These are phyloP conservation scores for Pemphigus obesinymphae DNA, from an alignment of 1,140 invertebrate genomes.

Conservation along the genomic window DNA sequence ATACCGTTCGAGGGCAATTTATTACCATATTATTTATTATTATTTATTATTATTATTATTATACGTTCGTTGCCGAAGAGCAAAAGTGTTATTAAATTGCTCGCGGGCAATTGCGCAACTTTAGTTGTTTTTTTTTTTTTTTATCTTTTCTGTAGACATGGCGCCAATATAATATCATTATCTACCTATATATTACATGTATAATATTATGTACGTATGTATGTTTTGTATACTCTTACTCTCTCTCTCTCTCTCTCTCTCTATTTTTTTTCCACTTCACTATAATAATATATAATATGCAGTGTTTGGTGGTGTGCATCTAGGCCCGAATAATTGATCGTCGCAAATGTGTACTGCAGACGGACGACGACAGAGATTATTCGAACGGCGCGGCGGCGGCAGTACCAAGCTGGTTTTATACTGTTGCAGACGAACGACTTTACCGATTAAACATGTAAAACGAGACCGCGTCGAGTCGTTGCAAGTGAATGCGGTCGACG, in stretches of 20 bases:
- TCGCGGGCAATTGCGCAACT: slow-evolving; percentile 2
- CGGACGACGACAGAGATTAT: not conserved
- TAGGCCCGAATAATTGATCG: slow-evolving; percentile 1
- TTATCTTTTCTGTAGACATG: slow-evolving; percentile 26
- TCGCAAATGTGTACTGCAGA: not conserved
- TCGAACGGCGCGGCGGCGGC: not conserved
- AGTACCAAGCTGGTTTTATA: not conserved
- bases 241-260: not conserved
- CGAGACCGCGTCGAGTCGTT: not conserved
- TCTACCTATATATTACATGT: not conserved
- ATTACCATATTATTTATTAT: not conserved
- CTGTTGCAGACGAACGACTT: not conserved
- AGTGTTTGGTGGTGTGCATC: not conserved
- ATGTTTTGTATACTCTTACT: not conserved
- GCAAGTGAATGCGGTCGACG: not conserved
- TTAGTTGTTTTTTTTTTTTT: not conserved
- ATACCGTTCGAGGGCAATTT: not conserved
- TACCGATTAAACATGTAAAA: not conserved
- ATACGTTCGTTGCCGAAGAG: not conserved
- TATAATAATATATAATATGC: too few relatives aligned
- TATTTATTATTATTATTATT: too few relatives aligned
- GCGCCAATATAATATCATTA: not conserved
- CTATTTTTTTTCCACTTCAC: not conserved
- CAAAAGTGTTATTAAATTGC: slow-evolving; percentile 14
- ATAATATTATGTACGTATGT: not conserved